Evolutionary conservation across 1,140 invertebrate species (phyloP).

Genomic region (Thaumetopoea pityocampa): DNA sequence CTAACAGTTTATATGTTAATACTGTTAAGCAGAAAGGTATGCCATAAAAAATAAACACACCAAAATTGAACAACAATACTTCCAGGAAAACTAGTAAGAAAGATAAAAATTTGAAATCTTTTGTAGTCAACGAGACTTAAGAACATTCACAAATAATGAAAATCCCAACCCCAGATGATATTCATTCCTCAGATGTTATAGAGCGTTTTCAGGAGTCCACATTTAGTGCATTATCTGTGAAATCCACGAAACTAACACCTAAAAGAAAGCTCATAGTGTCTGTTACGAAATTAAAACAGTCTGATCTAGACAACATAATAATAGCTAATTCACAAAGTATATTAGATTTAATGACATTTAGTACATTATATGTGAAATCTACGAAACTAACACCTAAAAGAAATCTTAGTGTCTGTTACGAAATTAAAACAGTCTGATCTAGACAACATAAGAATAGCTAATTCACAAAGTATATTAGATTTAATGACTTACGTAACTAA

Average conservation of each 20-base stretch:
- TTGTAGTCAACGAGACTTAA: conserved; percentile 4
- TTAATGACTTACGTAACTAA: background rate
- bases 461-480: conserved; percentile 12
- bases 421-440: conserved; percentile 14
- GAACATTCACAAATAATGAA: conserved; percentile 10
- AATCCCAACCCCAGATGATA: conserved; percentile 19
- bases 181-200: conserved; percentile 58
- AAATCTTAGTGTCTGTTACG: conserved; percentile 27
- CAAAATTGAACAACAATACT: conserved; percentile 29
- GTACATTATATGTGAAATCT: conserved; percentile 50
- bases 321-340: too few relatives aligned
- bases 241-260: conserved; percentile 44
- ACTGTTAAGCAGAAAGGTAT: conserved; percentile 32
- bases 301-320: too few relatives aligned
- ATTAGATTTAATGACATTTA: too few relatives aligned
- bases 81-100: conserved; percentile 23
- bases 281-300: too few relatives aligned
- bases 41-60: conserved; percentile 34
- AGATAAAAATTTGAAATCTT: conserved; percentile 17
- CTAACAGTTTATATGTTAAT: conserved; percentile 25
- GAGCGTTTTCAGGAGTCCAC: conserved; percentile 73
- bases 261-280: too few relatives aligned
- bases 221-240: conserved; percentile 49
- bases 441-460: background rate
- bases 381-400: conserved; percentile 35